These are phyloP conservation scores for Aphelenchoides besseyi DNA, from an alignment of 1,140 invertebrate species.

Conservation along the genomic window DNA sequence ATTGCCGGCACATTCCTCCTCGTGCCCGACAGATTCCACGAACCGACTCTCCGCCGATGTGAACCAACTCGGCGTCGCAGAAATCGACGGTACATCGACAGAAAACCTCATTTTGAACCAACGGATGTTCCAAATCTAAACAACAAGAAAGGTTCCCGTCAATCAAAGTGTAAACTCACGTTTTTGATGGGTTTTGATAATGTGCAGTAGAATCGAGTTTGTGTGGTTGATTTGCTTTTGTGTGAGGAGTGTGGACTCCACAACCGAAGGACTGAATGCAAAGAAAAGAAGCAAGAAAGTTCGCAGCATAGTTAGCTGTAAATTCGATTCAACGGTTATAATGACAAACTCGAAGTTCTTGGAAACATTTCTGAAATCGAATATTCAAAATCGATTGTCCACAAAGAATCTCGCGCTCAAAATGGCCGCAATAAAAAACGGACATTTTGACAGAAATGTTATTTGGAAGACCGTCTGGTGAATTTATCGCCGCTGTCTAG, in stretches of 20 bases:
- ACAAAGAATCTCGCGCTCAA: neutral
- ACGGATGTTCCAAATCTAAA: constrained; percentile 23
- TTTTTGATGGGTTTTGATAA: constrained; percentile 12
- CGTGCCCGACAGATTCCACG: constrained; percentile 27
- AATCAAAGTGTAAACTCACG: constrained; percentile 8
- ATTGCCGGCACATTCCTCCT: constrained; percentile 32
- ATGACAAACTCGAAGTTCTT: too few relatives aligned
- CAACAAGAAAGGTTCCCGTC: neutral
- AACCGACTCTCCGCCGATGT: constrained; percentile 18
- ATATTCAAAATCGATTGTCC: neutral
- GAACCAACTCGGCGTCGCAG: constrained; percentile 27
- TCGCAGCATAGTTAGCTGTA: neutral
- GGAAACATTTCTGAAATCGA: neutral
- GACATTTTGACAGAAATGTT: too few relatives aligned
- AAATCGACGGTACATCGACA: constrained; percentile 22
- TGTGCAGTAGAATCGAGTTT: neutral
- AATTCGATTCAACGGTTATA: neutral
- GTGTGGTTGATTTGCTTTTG: constrained; percentile 19
- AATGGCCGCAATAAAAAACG: neutral
- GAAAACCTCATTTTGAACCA: constrained; percentile 23
- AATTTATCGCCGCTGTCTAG: neutral
- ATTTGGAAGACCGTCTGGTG: neutral
- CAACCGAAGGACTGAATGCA: neutral
- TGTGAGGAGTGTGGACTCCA: neutral
- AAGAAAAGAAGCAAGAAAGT: neutral